Evolutionary conservation across 64 coral and sea anemone species (phyloP).

Genomic region (Porites australiensis): DNA sequence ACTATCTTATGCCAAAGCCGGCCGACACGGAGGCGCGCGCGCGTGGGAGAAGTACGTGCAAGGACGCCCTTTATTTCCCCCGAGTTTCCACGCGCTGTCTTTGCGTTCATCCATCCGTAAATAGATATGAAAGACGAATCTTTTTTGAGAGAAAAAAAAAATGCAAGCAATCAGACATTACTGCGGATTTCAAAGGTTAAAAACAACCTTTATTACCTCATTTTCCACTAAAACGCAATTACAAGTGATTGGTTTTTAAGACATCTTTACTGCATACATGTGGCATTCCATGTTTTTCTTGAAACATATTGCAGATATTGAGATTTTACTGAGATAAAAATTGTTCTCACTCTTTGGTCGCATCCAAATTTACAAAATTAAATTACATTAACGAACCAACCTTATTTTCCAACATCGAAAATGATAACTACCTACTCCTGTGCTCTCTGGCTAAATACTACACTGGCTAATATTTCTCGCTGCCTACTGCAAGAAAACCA

Average conservation of each 20-base stretch:
- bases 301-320: not conserved
- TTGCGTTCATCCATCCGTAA: no score
- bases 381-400: not conserved
- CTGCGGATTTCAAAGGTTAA: not conserved
- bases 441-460: constrained; percentile 1
- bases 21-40: no score
- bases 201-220: constrained; percentile 21
- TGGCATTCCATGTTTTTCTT: not conserved
- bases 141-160: not conserved
- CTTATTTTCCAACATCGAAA: constrained; percentile 1
- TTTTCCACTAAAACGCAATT: constrained; percentile 45
- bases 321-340: not conserved
- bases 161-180: not conserved
- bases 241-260: not conserved
- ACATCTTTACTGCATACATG: not conserved
- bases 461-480: not conserved
- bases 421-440: constrained; percentile 7
- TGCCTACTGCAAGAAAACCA: constrained; percentile 23
- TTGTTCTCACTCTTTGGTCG: not conserved
- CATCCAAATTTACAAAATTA: not conserved
- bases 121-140: no score
- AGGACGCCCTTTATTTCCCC: no score
- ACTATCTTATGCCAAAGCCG: no score
- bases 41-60: no score
- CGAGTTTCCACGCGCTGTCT: no score